Conservation (phyloP, 2,888 invertebrate genomes). For the Dastarcus helophoroides region DNA sequence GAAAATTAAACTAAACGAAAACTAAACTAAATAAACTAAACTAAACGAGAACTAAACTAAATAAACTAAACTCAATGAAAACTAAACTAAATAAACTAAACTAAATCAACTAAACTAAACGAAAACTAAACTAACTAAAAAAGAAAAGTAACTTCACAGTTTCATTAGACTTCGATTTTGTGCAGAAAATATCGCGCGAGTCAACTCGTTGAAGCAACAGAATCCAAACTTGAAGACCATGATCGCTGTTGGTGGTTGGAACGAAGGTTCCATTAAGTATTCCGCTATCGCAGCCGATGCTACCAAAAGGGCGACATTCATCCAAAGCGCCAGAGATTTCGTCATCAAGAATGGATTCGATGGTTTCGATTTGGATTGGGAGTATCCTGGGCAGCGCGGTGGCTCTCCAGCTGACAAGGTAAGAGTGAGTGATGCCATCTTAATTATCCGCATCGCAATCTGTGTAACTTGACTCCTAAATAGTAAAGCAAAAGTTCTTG, state of each 20-base stretch:
- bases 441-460: too few species aligned
- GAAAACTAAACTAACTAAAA: too few species aligned
- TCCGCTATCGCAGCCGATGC: constrained; percentile 37
- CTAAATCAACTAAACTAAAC: too few species aligned
- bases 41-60: too few species aligned
- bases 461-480: too few species aligned
- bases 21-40: too few species aligned
- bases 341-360: constrained; percentile 49
- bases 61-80: too few species aligned
- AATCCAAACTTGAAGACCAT: constrained; percentile 46
- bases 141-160: constrained; percentile 3
- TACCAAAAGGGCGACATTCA: constrained; percentile 41
- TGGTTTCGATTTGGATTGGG: constrained; percentile 65
- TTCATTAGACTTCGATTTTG: not conserved
- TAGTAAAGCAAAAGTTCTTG: too few species aligned
- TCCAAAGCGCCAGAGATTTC: constrained; percentile 42
- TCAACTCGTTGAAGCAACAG: constrained; percentile 42
- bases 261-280: constrained; percentile 39
- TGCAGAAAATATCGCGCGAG: constrained; percentile 42
- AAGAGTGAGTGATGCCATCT: too few species aligned
- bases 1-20: too few species aligned
- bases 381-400: constrained; percentile 52
- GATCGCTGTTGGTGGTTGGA: constrained; percentile 59
- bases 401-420: constrained; percentile 23
- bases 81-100: too few species aligned